Evolutionary conservation across 1,140 invertebrate genomes (phyloP), one percentile per base, ranked within the genome.

Genomic region (Artemia franciscana): DNA sequence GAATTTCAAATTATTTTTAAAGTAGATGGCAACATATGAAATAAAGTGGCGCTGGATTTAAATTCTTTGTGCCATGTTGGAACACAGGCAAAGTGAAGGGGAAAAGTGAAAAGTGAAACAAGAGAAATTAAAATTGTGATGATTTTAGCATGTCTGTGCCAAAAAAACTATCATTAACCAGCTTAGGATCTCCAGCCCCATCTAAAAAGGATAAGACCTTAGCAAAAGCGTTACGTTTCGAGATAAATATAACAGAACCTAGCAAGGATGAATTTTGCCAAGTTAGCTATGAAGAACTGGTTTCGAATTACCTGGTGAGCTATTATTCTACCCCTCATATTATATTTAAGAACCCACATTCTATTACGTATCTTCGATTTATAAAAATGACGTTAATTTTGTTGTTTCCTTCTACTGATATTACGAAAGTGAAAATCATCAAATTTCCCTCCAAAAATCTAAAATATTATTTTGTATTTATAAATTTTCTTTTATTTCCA

Each of bases 261-360:
- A 82, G 78, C 70, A 79, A 82, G 70, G 74, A 76, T 72, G 76
- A 75, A 72, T 82, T 77, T 73, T 77, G 80, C 60, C 79, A 82
- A 73, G 81, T 77, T 74, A 81, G 78, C 72, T 83, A 80, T 73
- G 74, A 75, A 67, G 77, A 81, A 66, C 75, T 82, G 67, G 70
- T 81, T 67, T 78, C 76, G 71, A 70, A 75, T 69, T 75, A 73
- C 67, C 77, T 79, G 78, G 80, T 81, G 73, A 79, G 76, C 77
- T 69, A 70, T 51, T 61, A 60, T 57, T 67, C 71, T 71, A 72
- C 71, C 71, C 68, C 68, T 72, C 68, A 71, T 68, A 65, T 66
- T 59, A 18, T 59, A 60, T 65, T 60, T 59, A 30, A 28, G 7
- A 63, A 58, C 62, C 62, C 27, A 61, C 57, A 64, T 65, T 60